Base-by-base conservation (phyloP, 2,797 vertebrate genomes). In the Catamblyrhynchus diadema region DNA sequence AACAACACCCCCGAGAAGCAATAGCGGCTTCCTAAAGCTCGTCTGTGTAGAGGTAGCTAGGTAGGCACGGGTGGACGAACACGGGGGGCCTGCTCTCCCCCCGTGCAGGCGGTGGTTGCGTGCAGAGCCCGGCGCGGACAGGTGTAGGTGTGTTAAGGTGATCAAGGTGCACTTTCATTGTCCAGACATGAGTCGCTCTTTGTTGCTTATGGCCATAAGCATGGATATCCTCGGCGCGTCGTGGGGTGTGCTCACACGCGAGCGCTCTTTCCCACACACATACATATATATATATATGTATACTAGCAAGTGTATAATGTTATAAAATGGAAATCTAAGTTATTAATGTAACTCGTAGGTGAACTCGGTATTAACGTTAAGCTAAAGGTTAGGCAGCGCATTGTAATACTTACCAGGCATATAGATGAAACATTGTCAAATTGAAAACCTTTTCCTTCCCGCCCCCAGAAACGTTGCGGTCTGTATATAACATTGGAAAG, bases 1-100 rank as follows among this genome's bases (percentile, higher is more conserved):
- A 99, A 99, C 95, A 99, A 99, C 96, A 98, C 98, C 62, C 98
- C 98, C 8, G 99, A 99, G 87, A 99, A 99, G 94, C 99, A 98
- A 98, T 99, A 99, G 97, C 92, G 33, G 71, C 81, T 93, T 64
- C 92, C 83, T 9, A 47, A 51, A 73, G 70, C 74, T 73, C 73
- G 4, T 4, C 81, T 42, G 35, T 13, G 65, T 82, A 45, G 79
- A 54, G 67, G 61, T 66, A 71, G 96, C 86, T 92, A 82, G 67
- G 24, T 61, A 64, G 66, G 71, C 82, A 22, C 53, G 88, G 90
- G 93, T 19, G 59, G 61, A 44, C 4, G 44, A 86, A 24, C 50
- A 3, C 75, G 13, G 64, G 73, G 13, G 79, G 83, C 13, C 87
- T n/a, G 28, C 84, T 79, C 22, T 13, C 13, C 64, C 67, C 51